These are phyloP conservation scores for Galeopsomyia nigrocyanea DNA, from an alignment of 2,888 invertebrate genomes.

Conservation along the genomic window DNA sequence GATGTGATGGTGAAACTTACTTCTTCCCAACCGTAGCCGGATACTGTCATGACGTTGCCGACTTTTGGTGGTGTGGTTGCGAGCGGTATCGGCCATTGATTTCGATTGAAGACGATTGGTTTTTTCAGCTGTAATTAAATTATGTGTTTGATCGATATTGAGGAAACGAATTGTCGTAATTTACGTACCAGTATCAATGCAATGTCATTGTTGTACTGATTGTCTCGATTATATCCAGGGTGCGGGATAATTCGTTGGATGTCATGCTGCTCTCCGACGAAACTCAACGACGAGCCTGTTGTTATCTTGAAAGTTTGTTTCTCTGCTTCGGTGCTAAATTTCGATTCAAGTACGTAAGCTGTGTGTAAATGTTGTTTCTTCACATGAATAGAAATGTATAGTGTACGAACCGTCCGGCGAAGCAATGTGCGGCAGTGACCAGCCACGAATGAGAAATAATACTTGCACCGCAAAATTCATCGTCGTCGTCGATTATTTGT, in stretches of 20 bases:
- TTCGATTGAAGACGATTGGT: conserved; percentile 10
- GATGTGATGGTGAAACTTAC: conserved; percentile 7
- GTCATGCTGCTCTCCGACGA: conserved; percentile 7
- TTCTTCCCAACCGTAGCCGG: conserved; percentile 26
- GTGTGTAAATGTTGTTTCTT: not conserved
- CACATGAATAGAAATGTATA: not conserved
- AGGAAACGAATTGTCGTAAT: not conserved
- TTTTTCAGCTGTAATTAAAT: conserved; percentile 13
- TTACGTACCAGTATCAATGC: conserved; percentile 18
- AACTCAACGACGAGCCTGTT: conserved; percentile 18
- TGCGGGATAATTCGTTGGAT: conserved; percentile 14
- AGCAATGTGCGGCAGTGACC: conserved; percentile 31
- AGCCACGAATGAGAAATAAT: conserved; percentile 33
- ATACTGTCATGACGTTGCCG: conserved; percentile 21
- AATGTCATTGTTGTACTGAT: conserved; percentile 20
- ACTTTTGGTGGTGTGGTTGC: conserved; percentile 3
- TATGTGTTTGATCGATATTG: too few relatives aligned
- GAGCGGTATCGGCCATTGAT: conserved; percentile 8
- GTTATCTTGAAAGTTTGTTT: not conserved
- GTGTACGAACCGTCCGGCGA: conserved; percentile 9
- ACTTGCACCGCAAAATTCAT: conserved; percentile 17
- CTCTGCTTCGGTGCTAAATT: not conserved
- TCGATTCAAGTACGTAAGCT: not conserved
- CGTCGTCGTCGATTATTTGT: conserved; percentile 7
- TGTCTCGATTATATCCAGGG: conserved; percentile 9